These are phyloP conservation scores for Clostera curtula DNA, from an alignment of 2,888 invertebrate species.

Conservation along the genomic window DNA sequence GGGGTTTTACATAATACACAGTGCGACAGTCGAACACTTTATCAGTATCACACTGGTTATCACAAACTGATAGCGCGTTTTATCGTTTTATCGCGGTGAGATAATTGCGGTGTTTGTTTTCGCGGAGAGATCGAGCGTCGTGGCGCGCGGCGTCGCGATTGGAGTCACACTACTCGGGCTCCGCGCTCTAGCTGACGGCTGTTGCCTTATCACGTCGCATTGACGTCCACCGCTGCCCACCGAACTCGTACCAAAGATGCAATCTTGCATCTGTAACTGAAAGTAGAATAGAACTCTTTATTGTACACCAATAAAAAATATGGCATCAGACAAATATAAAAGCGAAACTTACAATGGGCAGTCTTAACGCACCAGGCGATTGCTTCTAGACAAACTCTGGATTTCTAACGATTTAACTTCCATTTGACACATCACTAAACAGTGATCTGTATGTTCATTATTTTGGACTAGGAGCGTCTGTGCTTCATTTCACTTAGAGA, in stretches of 20 bases:
- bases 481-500: too few species aligned
- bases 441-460: too few species aligned
- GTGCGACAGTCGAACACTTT: constrained; percentile 55
- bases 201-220: constrained; percentile 21
- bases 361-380: too few species aligned
- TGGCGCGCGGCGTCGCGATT: constrained; percentile 49
- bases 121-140: constrained; percentile 32
- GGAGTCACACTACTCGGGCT: constrained; percentile 37
- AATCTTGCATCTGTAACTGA: constrained; percentile 6
- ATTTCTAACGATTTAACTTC: too few species aligned
- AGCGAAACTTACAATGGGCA: too few species aligned
- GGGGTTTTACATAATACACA: constrained; percentile 65
- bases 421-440: too few species aligned
- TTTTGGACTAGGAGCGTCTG: too few species aligned
- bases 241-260: constrained; percentile 2
- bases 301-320: too few species aligned
- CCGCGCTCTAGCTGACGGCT: constrained; percentile 11
- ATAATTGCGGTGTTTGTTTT: constrained; percentile 66
- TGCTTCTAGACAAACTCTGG: too few species aligned
- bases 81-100: constrained; percentile 60
- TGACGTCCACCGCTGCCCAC: constrained; percentile 3
- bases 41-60: constrained; percentile 67
- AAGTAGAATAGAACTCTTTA: too few species aligned
- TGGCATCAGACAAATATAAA: too few species aligned
- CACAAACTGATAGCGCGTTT: constrained; percentile 55